phyloP scores from a whole-genome alignment of 1,140 invertebrate species.

The Drosophila subobscura region DNA sequence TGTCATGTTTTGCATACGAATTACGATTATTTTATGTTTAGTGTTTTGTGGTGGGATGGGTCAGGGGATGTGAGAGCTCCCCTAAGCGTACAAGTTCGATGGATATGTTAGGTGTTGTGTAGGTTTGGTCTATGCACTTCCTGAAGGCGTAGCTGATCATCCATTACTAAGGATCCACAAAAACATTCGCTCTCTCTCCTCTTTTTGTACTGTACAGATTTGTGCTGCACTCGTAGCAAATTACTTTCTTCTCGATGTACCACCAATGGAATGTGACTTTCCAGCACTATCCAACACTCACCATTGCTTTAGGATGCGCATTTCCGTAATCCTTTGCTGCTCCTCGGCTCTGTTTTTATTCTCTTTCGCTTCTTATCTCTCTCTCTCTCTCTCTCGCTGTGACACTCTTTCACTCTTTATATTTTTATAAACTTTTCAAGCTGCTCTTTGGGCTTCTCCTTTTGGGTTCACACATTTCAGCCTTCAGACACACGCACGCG shows the following conservation, averaged over 20 bases:
- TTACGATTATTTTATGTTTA: conserved; percentile 10
- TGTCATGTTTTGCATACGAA: conserved; percentile 68
- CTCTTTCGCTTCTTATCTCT: conserved; percentile 4
- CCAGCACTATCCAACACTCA: conserved; percentile 40
- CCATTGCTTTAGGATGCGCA: conserved; percentile 78
- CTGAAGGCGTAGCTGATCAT: too few species aligned
- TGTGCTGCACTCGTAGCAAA: too few species aligned
- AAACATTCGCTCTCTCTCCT: not conserved
- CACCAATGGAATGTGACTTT: not conserved
- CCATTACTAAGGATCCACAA: too few species aligned
- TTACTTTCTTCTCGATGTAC: too few species aligned
- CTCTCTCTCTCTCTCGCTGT: not conserved
- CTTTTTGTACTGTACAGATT: too few species aligned
- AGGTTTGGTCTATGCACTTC: too few species aligned
- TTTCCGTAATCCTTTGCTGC: conserved; percentile 42
- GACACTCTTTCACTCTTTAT: conserved; percentile 7
- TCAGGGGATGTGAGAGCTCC: too few species aligned
- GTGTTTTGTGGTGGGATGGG: too few species aligned
- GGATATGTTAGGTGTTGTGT: too few species aligned
- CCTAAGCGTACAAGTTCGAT: too few species aligned
- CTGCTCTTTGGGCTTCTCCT: conserved; percentile 25
- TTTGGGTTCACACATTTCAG: conserved; percentile 25
- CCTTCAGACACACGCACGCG: conserved; percentile 8
- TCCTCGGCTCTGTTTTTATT: conserved; percentile 1
- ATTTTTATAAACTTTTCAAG: conserved; percentile 21